Conservation (phyloP, 2,113 vertebrate species). For the Oncorhynchus clarkii region DNA sequence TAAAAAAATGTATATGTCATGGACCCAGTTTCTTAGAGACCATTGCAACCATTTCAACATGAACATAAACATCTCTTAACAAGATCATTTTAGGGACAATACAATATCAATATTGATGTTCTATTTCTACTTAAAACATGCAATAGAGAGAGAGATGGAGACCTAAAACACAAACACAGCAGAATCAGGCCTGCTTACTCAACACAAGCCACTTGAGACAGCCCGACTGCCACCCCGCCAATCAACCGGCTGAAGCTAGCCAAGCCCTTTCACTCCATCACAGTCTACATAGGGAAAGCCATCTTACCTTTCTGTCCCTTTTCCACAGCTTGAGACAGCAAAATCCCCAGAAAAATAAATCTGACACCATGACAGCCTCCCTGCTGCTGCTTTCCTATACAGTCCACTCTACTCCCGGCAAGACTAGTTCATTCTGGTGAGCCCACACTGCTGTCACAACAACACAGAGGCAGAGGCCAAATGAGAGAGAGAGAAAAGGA, state of each 20-base stretch:
- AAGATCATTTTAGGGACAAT: not conserved
- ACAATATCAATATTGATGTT: conserved; percentile 15
- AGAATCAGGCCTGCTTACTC: conserved; percentile 24
- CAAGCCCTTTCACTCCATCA: conserved; percentile 1
- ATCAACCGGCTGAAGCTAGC: conserved; percentile 5
- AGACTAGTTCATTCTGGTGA: conserved; percentile 4
- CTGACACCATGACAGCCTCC: conserved; percentile 71
- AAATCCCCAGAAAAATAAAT: conserved; percentile 76
- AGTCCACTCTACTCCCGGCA: conserved; percentile 60
- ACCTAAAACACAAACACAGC: conserved; percentile 23
- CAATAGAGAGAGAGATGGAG: rapidly evolving
- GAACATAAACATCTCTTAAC: not conserved
- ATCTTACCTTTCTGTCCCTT: conserved; percentile 76
- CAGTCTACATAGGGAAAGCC: not conserved
- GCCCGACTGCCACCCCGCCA: conserved; percentile 8
- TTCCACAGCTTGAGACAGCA: conserved; percentile 78
- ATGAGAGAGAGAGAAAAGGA: conserved; percentile 27
- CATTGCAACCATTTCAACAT: not conserved
- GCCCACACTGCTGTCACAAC: conserved; percentile 53
- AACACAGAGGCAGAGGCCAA: conserved; percentile 46
- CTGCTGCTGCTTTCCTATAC: conserved; percentile 10
- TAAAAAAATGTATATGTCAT: conserved; percentile 37
- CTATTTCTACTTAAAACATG: not conserved
- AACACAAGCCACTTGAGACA: conserved; percentile 14
- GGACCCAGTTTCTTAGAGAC: conserved; percentile 29